phyloP scores from a whole-genome alignment of 2,797 vertebrate species.

The Ibycter americanus region DNA sequence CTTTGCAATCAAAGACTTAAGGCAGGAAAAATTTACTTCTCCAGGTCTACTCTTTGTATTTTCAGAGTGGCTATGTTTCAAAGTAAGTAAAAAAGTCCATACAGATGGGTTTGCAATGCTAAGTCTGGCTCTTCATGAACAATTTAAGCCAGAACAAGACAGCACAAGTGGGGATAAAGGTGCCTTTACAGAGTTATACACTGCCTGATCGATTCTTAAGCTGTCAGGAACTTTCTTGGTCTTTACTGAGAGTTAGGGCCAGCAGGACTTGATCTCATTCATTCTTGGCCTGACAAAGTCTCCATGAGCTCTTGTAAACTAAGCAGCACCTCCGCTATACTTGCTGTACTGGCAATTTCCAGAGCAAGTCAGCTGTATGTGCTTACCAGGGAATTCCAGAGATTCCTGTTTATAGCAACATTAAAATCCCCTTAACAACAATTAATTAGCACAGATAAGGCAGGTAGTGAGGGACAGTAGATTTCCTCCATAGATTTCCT shows the following conservation, averaged over 20 bases:
- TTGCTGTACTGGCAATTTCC: not conserved
- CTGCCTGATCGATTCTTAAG: not conserved
- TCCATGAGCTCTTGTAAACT: not conserved
- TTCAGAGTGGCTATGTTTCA: not conserved
- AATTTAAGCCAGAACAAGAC: not conserved
- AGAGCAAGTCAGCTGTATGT: not conserved
- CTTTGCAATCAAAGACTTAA: not conserved
- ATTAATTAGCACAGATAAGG: conserved; percentile 21
- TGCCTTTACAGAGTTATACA: not conserved
- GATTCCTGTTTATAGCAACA: not conserved
- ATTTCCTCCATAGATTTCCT: not conserved
- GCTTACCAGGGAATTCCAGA: conserved; percentile 1
- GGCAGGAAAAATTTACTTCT: not conserved
- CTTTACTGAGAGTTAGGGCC: not conserved
- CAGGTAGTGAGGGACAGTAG: not conserved
- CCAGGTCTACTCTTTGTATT: not conserved
- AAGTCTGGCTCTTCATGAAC: not conserved
- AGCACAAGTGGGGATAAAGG: not conserved
- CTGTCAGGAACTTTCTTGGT: not conserved
- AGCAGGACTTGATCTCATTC: not conserved
- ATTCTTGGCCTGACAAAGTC: not conserved
- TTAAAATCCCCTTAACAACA: not conserved
- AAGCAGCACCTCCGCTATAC: not conserved
- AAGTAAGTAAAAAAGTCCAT: not conserved
- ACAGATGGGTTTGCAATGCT: not conserved